Conservation (phyloP, 2,888 invertebrate species). For the Trichopria drosophilae region DNA sequence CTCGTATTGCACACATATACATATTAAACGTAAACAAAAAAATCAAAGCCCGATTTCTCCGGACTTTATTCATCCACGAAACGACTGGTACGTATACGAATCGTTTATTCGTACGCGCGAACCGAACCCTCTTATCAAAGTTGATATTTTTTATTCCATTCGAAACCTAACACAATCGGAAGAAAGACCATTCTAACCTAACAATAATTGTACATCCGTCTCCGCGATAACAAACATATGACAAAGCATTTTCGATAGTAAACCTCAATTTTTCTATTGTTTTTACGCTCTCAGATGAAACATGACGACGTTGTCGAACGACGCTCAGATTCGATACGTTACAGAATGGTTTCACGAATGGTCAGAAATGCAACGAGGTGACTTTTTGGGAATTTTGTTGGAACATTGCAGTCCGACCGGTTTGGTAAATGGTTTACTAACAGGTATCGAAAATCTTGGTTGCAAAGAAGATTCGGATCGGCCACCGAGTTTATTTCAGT, state of each 20-base stretch:
- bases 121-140: too few species aligned
- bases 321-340: constrained; percentile 79
- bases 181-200: too few species aligned
- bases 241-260: constrained; percentile 1
- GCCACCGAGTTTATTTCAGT: constrained; percentile 81
- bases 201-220: too few species aligned
- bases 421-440: constrained; percentile 74
- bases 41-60: too few species aligned
- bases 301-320: constrained; percentile 62
- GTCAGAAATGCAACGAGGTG: constrained; percentile 84
- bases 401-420: constrained; percentile 66
- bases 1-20: too few species aligned
- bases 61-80: too few species aligned
- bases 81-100: too few species aligned
- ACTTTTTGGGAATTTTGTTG: constrained; percentile 77
- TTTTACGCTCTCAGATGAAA: constrained; percentile 39
- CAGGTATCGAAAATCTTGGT: constrained; percentile 68
- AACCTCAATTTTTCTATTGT: background rate
- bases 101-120: too few species aligned
- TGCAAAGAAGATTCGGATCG: constrained; percentile 67
- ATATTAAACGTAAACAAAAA: too few species aligned
- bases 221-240: too few species aligned
- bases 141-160: too few species aligned
- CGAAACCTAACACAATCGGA: too few species aligned
- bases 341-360: constrained; percentile 88